Base-by-base conservation (phyloP, 2,888 invertebrate species). In the Drosophila macrospina region DNA sequence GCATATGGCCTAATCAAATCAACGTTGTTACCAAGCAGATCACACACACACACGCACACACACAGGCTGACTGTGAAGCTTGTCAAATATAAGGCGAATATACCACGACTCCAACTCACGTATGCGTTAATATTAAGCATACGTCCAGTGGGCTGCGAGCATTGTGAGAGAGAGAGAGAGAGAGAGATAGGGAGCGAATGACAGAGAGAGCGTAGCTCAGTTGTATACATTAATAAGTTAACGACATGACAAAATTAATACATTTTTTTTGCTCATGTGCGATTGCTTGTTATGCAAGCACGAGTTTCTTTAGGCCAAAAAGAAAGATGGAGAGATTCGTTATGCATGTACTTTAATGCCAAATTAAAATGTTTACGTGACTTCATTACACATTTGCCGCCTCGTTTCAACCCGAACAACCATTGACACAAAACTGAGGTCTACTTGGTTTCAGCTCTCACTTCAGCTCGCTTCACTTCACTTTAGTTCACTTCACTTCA, bases 361-460 rank as follows among this genome's bases (percentile, higher is more conserved):
- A 86, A 86, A 81, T 86, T 85, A 84, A 85, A 85, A 84, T 84
- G 79, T 66, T 84, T 74, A 85, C 85, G 85, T 85, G 85, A 85
- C 87, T 86, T 88, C 87, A 88, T 86, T 84, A 80, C 64, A 62
- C 54, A 79, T 32, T 45, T 56, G 32, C 24, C 54, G 32, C 26
- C 41, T 41, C 15, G 3, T n/a, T 5, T 51, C 20, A 10, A 11
- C n/a, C 13, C 7, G 28, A 32, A 28, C 44, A 44, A 11, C 45
- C 47, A 47, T 16, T 32, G 44, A 24, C 15, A 30, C 32, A 1
- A 26, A 0, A 26, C 7, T 36, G 26, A 10, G 34, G 48, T 20
- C 32, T 20, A n/a, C 32, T 30, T 44, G 41, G 34, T 45, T 64
- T 78, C 34, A n/a, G n/a, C n/a, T n/a, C n/a, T n/a, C n/a, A n/a